Evolutionary conservation across 2,888 invertebrate genomes (phyloP).

Genomic region (Amblyteles armatorius): DNA sequence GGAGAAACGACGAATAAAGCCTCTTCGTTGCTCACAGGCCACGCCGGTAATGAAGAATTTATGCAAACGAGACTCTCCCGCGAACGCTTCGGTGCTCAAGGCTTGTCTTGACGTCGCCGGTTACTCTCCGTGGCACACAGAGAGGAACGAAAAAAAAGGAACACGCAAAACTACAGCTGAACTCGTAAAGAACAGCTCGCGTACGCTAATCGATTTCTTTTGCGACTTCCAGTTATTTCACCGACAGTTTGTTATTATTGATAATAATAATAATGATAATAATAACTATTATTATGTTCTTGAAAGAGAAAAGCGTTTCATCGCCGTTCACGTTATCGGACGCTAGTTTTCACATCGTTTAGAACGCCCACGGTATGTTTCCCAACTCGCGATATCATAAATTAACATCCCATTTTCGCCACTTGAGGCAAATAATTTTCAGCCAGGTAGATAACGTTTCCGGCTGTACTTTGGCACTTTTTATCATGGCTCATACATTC

Average conservation of each 20-base stretch:
- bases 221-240: background rate
- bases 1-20: conserved; percentile 50
- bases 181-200: background rate
- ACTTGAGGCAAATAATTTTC: background rate
- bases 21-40: conserved; percentile 36
- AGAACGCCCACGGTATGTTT: background rate
- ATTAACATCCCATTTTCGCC: background rate
- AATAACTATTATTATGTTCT: too few species aligned
- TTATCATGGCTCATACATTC: background rate
- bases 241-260: background rate
- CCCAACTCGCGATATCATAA: background rate
- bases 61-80: conserved; percentile 59
- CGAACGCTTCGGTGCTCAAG: conserved; percentile 38
- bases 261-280: background rate
- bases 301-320: background rate
- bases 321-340: background rate
- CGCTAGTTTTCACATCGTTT: background rate
- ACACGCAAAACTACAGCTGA: conserved; percentile 25
- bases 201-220: conserved; percentile 33
- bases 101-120: conserved; percentile 47
- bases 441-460: background rate
- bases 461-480: background rate
- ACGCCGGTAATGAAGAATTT: conserved; percentile 58
- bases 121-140: background rate
- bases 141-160: conserved; percentile 32